These are phyloP conservation scores for Epinephelus awoara DNA, from an alignment of 2,797 vertebrate species.

Conservation along the genomic window DNA sequence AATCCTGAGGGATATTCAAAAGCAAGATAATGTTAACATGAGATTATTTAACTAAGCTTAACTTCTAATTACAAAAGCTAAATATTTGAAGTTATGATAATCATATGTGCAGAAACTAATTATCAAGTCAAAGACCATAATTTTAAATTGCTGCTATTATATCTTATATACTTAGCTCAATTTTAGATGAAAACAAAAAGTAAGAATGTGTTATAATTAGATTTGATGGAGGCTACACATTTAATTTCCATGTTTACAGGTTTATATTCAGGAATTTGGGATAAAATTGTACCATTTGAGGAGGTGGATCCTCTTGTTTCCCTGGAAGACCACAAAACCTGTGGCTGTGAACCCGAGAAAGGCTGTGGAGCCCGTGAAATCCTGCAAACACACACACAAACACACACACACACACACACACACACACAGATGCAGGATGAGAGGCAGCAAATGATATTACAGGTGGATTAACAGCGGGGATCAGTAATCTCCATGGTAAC, in stretches of 20 bases:
- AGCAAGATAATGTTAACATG: background rate
- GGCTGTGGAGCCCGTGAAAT: conserved; percentile 94
- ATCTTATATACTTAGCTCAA: background rate
- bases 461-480: conserved; percentile 48
- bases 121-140: conserved; percentile 7
- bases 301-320: conserved; percentile 98
- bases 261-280: background rate
- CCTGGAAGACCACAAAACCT: conserved; percentile 98
- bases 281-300: conserved; percentile 92
- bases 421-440: conserved; percentile 19
- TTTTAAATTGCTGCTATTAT: background rate
- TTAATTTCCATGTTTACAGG: background rate
- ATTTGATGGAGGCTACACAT: background rate
- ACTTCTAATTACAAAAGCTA: background rate
- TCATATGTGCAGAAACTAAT: background rate
- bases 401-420: conserved; percentile 28
- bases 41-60: background rate
- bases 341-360: conserved; percentile 98
- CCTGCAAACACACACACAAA: conserved; percentile 83
- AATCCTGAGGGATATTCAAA: background rate
- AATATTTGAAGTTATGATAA: background rate
- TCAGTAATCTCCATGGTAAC: conserved; percentile 49
- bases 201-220: background rate
- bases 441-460: conserved; percentile 23
- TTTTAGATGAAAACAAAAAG: background rate